Percentiles rank a stretch among this genome's conserved stretches.
Conservation (phyloP, 2,797 vertebrate genomes). For the Cynodonichthys magdalenae region DNA sequence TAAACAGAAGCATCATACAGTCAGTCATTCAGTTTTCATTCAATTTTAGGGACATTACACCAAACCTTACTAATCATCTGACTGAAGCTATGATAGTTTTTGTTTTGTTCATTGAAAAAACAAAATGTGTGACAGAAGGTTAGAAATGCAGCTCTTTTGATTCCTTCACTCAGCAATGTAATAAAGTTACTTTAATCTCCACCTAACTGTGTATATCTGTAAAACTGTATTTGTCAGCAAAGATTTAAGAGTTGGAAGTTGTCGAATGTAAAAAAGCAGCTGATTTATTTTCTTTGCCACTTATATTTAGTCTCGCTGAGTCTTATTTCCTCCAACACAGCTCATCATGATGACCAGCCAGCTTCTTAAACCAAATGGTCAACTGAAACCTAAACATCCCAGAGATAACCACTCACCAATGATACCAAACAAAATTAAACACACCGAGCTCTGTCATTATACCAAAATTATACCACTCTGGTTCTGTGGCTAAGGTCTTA, state of each 20-base stretch:
- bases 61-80: no score
- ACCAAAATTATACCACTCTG: slow-evolving; percentile 9
- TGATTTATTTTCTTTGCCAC: neutral
- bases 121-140: neutral
- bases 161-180: neutral
- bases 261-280: neutral
- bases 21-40: no score
- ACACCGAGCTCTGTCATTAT: slow-evolving; percentile 22
- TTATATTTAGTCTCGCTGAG: slow-evolving; percentile 3
- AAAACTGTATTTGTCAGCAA: neutral
- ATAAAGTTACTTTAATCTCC: no score
- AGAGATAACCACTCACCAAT: slow-evolving; percentile 27
- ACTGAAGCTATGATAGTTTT: neutral
- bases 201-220: no score
- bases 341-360: slow-evolving; percentile 32
- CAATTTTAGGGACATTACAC: no score
- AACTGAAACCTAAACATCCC: slow-evolving; percentile 31
- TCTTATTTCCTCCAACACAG: slow-evolving; percentile 14
- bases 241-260: neutral
- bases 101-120: neutral
- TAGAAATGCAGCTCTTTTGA: neutral
- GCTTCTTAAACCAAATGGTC: slow-evolving; percentile 26
- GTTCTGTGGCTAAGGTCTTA: slow-evolving; percentile 13
- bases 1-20: no score
- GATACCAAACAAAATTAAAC: slow-evolving; percentile 37